These are phyloP conservation scores for Drosophila anomalata DNA, from an alignment of 2,888 invertebrate genomes.

Conservation along the genomic window DNA sequence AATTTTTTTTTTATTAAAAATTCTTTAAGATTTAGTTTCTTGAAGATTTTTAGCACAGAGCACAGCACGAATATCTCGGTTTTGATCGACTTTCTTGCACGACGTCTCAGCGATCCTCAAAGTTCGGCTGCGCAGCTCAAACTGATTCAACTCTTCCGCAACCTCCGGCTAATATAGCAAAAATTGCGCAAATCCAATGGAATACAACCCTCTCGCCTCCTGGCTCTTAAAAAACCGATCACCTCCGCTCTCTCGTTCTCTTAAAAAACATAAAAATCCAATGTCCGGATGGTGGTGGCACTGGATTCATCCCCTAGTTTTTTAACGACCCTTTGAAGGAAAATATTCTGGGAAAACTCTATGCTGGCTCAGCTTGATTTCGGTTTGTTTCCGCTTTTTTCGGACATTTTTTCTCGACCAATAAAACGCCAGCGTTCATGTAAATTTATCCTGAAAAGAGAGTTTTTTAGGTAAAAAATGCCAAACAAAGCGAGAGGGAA, in stretches of 20 bases:
- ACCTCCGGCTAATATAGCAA: constrained; percentile 76
- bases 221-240: constrained; percentile 68
- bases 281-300: constrained; percentile 49
- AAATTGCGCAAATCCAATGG: constrained; percentile 48
- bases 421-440: constrained; percentile 77
- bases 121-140: constrained; percentile 83
- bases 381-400: constrained; percentile 48
- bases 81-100: constrained; percentile 47
- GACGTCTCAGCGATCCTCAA: constrained; percentile 64
- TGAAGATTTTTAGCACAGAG: constrained; percentile 45
- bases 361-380: constrained; percentile 37
- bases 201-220: constrained; percentile 69
- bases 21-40: constrained; percentile 31
- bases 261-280: constrained; percentile 50
- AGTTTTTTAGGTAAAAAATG: constrained; percentile 79
- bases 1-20: constrained; percentile 10
- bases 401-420: constrained; percentile 65
- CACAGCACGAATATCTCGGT: constrained; percentile 26
- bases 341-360: constrained; percentile 58
- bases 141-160: constrained; percentile 82
- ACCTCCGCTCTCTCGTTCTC: constrained; percentile 29
- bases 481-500: constrained; percentile 31
- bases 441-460: constrained; percentile 74
- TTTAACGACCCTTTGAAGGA: constrained; percentile 48
- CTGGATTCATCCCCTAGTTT: constrained; percentile 59